Evolutionary conservation across 2,797 vertebrate genomes (phyloP).

Genomic region (Anas georgica): DNA sequence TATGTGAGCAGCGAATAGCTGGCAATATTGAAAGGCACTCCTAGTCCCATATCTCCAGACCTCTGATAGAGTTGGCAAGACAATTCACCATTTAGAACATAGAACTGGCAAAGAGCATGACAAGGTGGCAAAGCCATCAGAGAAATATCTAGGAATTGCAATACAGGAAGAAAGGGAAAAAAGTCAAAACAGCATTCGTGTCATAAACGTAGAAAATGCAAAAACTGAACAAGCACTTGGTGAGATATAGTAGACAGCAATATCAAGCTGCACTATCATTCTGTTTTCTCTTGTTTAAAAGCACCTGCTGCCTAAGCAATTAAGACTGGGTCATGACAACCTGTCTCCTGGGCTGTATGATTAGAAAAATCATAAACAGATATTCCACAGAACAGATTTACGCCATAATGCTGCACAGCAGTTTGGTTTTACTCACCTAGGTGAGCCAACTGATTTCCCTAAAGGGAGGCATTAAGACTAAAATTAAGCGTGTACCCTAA

Average conservation of each 20-base stretch:
- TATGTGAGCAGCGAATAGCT: constrained; percentile 96
- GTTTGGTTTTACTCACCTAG: not conserved
- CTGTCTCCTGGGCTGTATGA: not conserved
- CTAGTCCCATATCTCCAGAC: constrained; percentile 95
- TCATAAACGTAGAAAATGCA: not conserved
- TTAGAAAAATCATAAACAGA: not conserved
- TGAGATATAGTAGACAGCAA: not conserved
- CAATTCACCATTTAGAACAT: constrained; percentile 89
- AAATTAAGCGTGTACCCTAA: not conserved
- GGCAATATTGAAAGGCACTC: constrained; percentile 97
- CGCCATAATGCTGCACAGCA: constrained; percentile 25
- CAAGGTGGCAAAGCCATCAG: constrained; percentile 94
- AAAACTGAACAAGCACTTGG: not conserved
- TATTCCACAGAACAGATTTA: constrained; percentile 1
- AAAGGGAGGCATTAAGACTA: not conserved
- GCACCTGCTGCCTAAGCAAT: constrained; percentile 12
- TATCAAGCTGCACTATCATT: not conserved
- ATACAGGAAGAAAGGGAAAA: not conserved
- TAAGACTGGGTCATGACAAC: not conserved
- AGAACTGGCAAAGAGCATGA: constrained; percentile 96
- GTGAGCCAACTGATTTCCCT: not conserved
- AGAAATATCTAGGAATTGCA: constrained; percentile 84
- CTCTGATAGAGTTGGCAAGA: constrained; percentile 98
- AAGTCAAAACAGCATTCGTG: not conserved
- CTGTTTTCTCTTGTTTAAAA: not conserved